Evolutionary conservation across 2,797 vertebrate genomes (phyloP), one percentile per base, ranked within the genome.

Genomic region (Galago senegalensis): DNA sequence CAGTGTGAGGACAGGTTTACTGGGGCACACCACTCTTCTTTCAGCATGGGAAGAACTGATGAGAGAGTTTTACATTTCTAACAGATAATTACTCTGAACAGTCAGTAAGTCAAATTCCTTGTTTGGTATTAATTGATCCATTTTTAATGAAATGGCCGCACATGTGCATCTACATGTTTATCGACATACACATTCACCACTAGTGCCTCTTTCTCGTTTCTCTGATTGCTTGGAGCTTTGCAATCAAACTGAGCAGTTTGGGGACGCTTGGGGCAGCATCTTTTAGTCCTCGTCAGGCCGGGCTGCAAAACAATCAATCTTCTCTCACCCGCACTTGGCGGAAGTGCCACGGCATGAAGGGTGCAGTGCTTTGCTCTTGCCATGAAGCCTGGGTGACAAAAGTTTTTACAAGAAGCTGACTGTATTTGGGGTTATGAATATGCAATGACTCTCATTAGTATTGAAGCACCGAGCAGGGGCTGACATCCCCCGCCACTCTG

Each of bases 251-350:
- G 99, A 98, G 98, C 99, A 99, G 98, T 99, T 99, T 98, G 91
- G n/a, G 98, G 99, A 99, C 99, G 99, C 99, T 98, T 98, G 99
- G 99, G 99, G 99, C 99, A 98, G 98, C 98, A 98, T 99, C 99
- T 99, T 99, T 99, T 99, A 99, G 99, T 99, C 98, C 98, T 98
- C 99, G 98, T 99, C 99, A 99, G 99, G 98, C 99, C 98, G 98
- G 60, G 92, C 99, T 98, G 99, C 99, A 99, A 99, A 99, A 99
- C 99, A 99, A 99, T 99, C 99, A 99, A 99, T 99, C 99, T 99
- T 99, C 97, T 99, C 98, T 98, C 98, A 96, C 29, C 20, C 97
- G 97, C 96, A 97, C 97, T 98, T 98, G 98, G 98, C 97, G 98
- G 98, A 99, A 98, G 98, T 98, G 98, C 98, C 98, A 92, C n/a